A percentile compares a stretch with the other conserved stretches of the same genome.
These are phyloP conservation scores for Myanophis thanlyinensis DNA, from an alignment of 2,113 vertebrate genomes.

Conservation along the genomic window DNA sequence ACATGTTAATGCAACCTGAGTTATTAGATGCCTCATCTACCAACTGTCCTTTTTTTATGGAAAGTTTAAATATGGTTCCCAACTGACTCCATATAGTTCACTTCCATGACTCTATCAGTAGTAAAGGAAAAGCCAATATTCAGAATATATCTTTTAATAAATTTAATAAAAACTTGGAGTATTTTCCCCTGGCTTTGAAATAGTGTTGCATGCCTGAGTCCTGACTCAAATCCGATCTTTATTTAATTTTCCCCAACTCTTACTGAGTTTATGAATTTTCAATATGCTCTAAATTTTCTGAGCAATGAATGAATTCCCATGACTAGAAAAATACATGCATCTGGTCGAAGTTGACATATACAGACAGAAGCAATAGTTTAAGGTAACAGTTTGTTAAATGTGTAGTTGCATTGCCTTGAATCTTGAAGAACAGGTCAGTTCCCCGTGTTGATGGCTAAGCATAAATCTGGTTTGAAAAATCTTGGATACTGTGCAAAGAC, in stretches of 20 bases:
- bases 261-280: not conserved
- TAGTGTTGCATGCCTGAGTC: not conserved
- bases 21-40: not conserved
- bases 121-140: not conserved
- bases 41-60: not conserved
- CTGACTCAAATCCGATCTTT: not conserved
- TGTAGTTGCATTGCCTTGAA: constrained; percentile 2
- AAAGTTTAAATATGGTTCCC: not conserved
- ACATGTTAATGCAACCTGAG: not conserved
- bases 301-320: constrained; percentile 9
- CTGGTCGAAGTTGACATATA: not conserved
- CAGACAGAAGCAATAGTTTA: not conserved
- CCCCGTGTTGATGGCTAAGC: not conserved
- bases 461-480: constrained; percentile 4
- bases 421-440: constrained; percentile 8
- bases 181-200: not conserved
- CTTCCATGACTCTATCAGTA: not conserved
- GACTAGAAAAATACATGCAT: not conserved
- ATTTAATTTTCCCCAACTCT: not conserved
- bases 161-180: not conserved
- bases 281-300: not conserved
- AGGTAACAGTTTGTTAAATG: not conserved
- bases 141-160: not conserved
- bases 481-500: not conserved
- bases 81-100: not conserved